A percentile compares a stretch with the other conserved stretches of the same genome.
phyloP scores from a whole-genome alignment of 2,113 vertebrate genomes.

The Strix aluco region DNA sequence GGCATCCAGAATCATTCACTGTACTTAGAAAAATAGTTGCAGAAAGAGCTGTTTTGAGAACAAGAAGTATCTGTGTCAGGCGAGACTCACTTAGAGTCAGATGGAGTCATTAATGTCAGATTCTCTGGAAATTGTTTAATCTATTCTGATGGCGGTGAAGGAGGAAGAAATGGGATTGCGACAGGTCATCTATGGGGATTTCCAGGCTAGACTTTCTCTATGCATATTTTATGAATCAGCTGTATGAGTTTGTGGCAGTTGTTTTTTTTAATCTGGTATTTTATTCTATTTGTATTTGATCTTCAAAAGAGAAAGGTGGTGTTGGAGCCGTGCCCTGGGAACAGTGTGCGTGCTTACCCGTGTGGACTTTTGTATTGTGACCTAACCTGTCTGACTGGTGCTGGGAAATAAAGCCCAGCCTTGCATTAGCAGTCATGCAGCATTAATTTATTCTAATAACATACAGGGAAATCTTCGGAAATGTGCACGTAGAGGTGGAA shows the following conservation, averaged over 20 bases:
- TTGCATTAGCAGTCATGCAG: background rate
- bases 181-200: background rate
- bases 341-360: background rate
- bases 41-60: background rate
- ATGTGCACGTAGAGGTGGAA: background rate
- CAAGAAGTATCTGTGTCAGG: background rate
- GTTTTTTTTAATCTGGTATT: background rate
- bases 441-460: background rate
- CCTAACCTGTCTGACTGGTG: background rate
- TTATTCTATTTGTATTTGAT: background rate
- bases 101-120: background rate
- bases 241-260: background rate
- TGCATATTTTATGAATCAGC: constrained; percentile 29
- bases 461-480: background rate
- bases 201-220: background rate
- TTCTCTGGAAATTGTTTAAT: background rate
- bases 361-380: accelerated
- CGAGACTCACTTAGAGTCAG: background rate
- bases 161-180: background rate
- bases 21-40: background rate
- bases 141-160: background rate
- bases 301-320: background rate
- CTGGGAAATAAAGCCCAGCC: background rate
- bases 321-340: background rate
- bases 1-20: background rate